These are phyloP conservation scores for Dermolepida albohirtum DNA, from an alignment of 2,888 invertebrate species.

Conservation along the genomic window DNA sequence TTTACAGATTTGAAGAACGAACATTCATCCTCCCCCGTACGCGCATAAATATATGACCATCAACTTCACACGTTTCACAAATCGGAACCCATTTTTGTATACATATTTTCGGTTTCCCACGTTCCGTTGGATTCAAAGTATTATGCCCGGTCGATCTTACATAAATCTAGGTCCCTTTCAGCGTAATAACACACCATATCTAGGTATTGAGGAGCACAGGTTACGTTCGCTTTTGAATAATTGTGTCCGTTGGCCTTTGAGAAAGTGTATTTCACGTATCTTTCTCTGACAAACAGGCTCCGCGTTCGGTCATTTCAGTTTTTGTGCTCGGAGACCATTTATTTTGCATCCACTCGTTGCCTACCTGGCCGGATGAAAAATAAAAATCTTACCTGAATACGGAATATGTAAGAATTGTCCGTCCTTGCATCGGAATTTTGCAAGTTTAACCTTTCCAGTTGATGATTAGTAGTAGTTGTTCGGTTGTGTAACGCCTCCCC, in stretches of 20 bases:
- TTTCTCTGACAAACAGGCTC: no score
- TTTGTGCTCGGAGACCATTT: neutral
- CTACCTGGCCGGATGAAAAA: conserved; percentile 9
- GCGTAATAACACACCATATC: conserved; percentile 41
- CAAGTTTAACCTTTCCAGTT: no score
- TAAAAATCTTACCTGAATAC: neutral
- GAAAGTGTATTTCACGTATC: no score
- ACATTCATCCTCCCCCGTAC: no score
- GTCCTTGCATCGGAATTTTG: no score
- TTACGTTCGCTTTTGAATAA: conserved; percentile 6
- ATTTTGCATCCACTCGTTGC: conserved; percentile 8
- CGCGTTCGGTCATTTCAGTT: no score
- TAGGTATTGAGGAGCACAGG: no score
- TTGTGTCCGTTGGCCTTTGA: conserved; percentile 4
- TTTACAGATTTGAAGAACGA: no score
- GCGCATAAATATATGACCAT: no score
- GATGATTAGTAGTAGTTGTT: no score
- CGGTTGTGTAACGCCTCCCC: no score
- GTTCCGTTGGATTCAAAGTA: conserved; percentile 45
- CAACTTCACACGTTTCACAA: conserved; percentile 8
- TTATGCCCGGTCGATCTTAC: conserved; percentile 47
- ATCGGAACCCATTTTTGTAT: conserved; percentile 45
- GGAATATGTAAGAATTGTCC: no score
- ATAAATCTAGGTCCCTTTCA: conserved; percentile 47
- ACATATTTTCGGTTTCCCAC: conserved; percentile 49